Evolutionary conservation across 2,888 invertebrate species (phyloP), one percentile per base, ranked within the genome.

Genomic region (Chironomus tentans): DNA sequence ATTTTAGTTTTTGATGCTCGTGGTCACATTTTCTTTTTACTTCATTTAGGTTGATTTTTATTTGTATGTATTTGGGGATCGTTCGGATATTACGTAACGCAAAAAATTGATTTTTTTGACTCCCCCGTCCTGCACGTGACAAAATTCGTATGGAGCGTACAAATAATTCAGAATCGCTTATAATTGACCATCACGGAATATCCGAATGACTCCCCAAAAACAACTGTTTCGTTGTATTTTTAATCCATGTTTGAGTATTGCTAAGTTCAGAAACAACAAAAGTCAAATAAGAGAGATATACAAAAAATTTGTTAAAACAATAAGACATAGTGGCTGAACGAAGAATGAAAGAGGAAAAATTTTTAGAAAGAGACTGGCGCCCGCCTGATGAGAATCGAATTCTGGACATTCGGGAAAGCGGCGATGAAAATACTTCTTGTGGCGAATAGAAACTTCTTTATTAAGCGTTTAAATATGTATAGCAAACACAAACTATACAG

Each of bases 231-330:
- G 56, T 65, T 21, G 21, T 65, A 24, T 65, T 18, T 65, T 65
- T 24, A 65, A 65, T 65, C 65, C 65, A 65, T 65, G 65, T 65
- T 65, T 22, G 38, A 7, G 21, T 65, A 24, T 65, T 56, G n/a
- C 56, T 10, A 38, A 38, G 38, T 38, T 10, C 4, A 15, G n/a
- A 50, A 56, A 46, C 28, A 56, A 71, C 21, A 15, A 47, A 15
- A 38, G 38, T 38, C 38, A 38, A 28, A 5, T 3, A 3, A 38
- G 38, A 38, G 10, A 38, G 38, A 38, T 38, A 38, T 38, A 38
- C 10, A 38, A 62, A 47, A 74, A 65, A 74, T 65, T 74, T 74
- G 74, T 74, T 74, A 68, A 68, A 74, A 74, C 74, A 74, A 74
- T 62, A 74, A 65, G 12, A 65, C 65, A 65, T 24, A 65, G 24